A percentile compares a stretch with the other conserved stretches of the same genome.
phyloP scores from a whole-genome alignment of 2,888 invertebrate genomes.

The Plagodis dolabraria region DNA sequence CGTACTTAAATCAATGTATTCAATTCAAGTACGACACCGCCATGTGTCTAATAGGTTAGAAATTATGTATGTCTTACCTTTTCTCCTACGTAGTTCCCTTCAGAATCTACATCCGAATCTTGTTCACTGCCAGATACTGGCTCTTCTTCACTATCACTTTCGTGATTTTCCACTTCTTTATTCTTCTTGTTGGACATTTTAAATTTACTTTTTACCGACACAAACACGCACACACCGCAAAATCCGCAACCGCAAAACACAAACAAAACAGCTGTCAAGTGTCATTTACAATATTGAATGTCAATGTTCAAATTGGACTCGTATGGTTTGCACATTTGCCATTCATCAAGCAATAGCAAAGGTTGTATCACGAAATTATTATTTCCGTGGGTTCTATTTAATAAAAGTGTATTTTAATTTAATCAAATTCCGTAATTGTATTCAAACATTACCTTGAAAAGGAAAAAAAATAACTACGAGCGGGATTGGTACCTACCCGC shows the following conservation, averaged over 20 bases:
- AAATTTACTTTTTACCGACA: conserved; percentile 16
- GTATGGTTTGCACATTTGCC: not conserved
- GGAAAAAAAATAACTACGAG: no score
- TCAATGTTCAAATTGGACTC: not conserved
- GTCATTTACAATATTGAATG: no score
- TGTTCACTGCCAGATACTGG: conserved; percentile 68
- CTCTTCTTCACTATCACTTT: conserved; percentile 78
- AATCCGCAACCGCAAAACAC: conserved; percentile 12
- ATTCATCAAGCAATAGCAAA: no score
- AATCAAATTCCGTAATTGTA: no score
- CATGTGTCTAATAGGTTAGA: conserved; percentile 57
- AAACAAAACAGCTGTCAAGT: conserved; percentile 23
- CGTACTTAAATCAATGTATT: no score
- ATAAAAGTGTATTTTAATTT: no score
- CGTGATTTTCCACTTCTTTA: conserved; percentile 66
- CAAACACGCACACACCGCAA: not conserved
- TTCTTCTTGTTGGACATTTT: conserved; percentile 78
- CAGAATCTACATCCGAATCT: conserved; percentile 78
- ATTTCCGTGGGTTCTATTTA: no score
- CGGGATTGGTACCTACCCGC: no score
- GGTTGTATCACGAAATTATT: no score
- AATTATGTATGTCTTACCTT: conserved; percentile 64
- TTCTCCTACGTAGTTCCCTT: conserved; percentile 82
- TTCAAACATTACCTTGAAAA: no score
- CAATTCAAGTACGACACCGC: conserved; percentile 22